Conservation (phyloP, 1,140 invertebrate species). For the Rhopalosiphum padi region DNA sequence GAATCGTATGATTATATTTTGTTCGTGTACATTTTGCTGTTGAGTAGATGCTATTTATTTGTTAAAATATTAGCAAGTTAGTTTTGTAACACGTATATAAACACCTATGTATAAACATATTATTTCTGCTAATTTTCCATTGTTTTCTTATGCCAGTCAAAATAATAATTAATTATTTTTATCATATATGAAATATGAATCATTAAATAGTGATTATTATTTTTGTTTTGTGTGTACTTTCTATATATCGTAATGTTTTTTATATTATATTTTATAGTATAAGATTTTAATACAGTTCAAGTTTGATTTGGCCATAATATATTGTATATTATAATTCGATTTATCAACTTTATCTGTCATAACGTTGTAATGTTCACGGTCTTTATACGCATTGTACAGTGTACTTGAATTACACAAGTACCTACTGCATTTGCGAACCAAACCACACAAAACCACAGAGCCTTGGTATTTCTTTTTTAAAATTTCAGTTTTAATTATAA, state of each 20-base stretch:
- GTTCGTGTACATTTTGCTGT: neutral
- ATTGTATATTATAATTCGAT: neutral
- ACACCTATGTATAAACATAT: neutral
- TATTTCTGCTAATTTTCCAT: neutral
- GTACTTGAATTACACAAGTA: neutral
- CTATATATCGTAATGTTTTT: too few relatives aligned
- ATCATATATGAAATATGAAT: neutral
- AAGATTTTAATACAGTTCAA: neutral
- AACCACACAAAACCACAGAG: neutral
- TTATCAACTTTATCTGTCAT: neutral
- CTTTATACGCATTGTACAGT: neutral
- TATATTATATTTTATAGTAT: too few relatives aligned
- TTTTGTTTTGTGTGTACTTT: too few relatives aligned
- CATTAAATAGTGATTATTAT: neutral
- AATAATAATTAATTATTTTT: neutral
- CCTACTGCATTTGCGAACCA: neutral
- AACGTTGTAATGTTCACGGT: neutral
- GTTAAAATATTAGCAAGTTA: neutral
- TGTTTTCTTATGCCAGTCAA: too few relatives aligned
- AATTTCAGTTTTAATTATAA: constrained; percentile 26
- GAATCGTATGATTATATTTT: neutral
- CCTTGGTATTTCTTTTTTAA: neutral
- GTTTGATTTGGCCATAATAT: neutral
- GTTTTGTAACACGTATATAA: neutral
- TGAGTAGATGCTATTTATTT: neutral